Evolutionary conservation across 2,888 invertebrate species (phyloP).

Genomic region (Agrilus mali): DNA sequence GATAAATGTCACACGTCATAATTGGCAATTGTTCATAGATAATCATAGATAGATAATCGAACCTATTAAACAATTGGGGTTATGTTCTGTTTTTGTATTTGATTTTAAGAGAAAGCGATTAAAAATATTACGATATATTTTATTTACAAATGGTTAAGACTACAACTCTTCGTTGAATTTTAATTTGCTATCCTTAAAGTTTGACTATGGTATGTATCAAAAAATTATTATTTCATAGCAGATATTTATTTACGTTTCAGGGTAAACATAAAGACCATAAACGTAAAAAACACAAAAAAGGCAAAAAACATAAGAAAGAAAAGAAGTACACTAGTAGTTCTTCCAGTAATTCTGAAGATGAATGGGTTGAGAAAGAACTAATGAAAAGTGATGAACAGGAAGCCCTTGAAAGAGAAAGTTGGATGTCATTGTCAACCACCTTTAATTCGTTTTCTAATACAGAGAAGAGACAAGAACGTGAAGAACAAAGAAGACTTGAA

Average conservation of each 20-base stretch:
- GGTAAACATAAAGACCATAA: conserved; percentile 24
- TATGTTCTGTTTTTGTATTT: no score
- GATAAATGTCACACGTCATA: no score
- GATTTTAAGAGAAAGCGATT: no score
- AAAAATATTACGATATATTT: no score
- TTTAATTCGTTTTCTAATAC: conserved; percentile 26
- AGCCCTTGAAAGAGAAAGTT: conserved; percentile 26
- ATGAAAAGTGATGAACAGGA: conserved; percentile 6
- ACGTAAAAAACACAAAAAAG: conserved; percentile 34
- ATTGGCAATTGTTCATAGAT: no score
- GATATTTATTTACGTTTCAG: conserved; percentile 6
- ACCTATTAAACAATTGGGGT: no score
- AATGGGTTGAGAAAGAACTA: conserved; percentile 49
- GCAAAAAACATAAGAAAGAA: conserved; percentile 25
- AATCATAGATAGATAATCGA: no score
- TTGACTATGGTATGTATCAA: background rate
- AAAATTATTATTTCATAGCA: no score
- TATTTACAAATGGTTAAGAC: no score
- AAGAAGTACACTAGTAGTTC: conserved; percentile 13
- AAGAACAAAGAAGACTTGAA: conserved; percentile 39
- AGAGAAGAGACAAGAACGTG: conserved; percentile 33
- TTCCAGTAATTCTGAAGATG: conserved; percentile 32
- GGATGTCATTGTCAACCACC: conserved; percentile 58
- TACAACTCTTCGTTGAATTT: background rate
- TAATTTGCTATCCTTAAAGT: background rate